These are phyloP conservation scores for Pteria penguin DNA, from an alignment of 2,888 invertebrate genomes.

Conservation along the genomic window DNA sequence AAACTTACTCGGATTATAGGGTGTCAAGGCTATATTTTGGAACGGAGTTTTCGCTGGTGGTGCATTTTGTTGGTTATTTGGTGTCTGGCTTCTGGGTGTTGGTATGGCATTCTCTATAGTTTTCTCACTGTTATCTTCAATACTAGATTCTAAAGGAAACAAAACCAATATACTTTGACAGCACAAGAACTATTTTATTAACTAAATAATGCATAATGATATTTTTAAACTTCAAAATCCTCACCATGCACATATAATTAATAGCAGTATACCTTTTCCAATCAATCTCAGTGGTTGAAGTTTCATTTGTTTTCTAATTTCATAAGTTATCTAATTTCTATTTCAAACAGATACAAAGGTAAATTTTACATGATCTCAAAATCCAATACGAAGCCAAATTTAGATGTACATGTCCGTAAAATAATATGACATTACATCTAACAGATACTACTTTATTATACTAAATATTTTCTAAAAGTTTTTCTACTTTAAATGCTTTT, in stretches of 20 bases:
- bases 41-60: constrained; percentile 43
- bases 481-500: not conserved
- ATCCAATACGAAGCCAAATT: no score
- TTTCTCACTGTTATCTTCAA: constrained; percentile 1
- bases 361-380: no score
- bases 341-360: no score
- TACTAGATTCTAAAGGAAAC: not conserved
- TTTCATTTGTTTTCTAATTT: not conserved
- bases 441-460: no score
- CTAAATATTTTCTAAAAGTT: no score
- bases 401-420: no score
- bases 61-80: constrained; percentile 1
- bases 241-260: no score
- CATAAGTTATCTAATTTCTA: not conserved
- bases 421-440: no score
- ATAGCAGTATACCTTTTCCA: no score
- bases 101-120: constrained; percentile 13
- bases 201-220: not conserved
- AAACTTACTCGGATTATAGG: constrained; percentile 63
- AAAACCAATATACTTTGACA: not conserved
- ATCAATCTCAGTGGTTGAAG: no score
- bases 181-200: not conserved
- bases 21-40: constrained; percentile 53
- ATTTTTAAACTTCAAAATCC: no score
- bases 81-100: not conserved